Conservation (phyloP, 1,140 invertebrate genomes). For the Dreissena rostriformis region DNA sequence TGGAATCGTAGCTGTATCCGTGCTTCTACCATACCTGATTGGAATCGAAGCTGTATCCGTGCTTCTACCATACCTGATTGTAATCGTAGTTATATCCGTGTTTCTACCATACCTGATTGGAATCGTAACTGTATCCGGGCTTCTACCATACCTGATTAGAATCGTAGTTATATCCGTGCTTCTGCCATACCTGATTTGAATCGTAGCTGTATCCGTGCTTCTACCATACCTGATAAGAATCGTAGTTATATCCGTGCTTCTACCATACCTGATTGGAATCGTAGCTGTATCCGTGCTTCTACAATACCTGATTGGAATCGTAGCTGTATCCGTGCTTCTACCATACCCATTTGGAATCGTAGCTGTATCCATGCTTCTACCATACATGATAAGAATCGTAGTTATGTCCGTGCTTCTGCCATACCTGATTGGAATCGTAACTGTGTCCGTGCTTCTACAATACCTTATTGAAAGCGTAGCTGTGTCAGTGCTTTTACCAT, state of each 20-base stretch:
- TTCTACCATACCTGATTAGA: constrained; percentile 80
- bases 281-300: constrained; percentile 78
- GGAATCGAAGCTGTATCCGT: constrained; percentile 77
- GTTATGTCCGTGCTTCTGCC: constrained; percentile 76
- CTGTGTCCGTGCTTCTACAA: constrained; percentile 76
- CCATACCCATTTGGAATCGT: constrained; percentile 80
- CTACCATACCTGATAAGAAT: constrained; percentile 80
- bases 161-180: constrained; percentile 77
- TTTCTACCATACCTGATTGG: constrained; percentile 80
- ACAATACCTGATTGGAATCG: constrained; percentile 80
- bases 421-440: constrained; percentile 80
- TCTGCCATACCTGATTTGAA: constrained; percentile 80
- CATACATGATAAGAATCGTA: constrained; percentile 80
- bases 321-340: constrained; percentile 78
- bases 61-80: constrained; percentile 80
- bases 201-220: constrained; percentile 78
- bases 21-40: constrained; percentile 80
- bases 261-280: constrained; percentile 81
- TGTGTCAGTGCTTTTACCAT: constrained; percentile 74
- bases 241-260: constrained; percentile 77
- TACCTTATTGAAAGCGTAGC: constrained; percentile 80
- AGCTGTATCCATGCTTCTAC: constrained; percentile 78
- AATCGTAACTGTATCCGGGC: constrained; percentile 76
- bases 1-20: constrained; percentile 78
- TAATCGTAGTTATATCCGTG: constrained; percentile 77